Evolutionary conservation across 2,113 vertebrate species (phyloP).

Genomic region (Suncus etruscus): DNA sequence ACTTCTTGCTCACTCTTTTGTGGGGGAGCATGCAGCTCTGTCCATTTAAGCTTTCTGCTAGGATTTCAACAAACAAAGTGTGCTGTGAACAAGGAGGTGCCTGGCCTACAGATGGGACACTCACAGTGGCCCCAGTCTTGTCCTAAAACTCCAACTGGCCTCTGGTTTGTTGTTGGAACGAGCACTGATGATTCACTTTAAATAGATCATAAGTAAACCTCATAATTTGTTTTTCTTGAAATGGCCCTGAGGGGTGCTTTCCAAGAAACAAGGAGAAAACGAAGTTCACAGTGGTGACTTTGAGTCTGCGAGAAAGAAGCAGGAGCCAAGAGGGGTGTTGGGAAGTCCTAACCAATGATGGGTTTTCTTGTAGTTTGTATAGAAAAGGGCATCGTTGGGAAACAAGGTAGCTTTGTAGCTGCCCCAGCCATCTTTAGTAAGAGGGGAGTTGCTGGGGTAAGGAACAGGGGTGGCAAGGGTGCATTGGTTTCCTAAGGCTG

Average conservation of each 20-base stretch:
- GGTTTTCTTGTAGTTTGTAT: neutral
- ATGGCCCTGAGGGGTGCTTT: conserved; percentile 85
- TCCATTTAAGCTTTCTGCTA: conserved; percentile 6
- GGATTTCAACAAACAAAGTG: neutral
- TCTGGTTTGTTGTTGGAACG: conserved; percentile 76
- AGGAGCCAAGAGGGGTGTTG: conserved; percentile 66
- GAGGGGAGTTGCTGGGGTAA: fast-evolving
- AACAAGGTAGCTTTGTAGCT: neutral
- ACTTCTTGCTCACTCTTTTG: neutral
- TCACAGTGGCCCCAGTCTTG: conserved; percentile 68
- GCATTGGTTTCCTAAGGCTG: neutral
- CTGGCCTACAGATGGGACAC: neutral
- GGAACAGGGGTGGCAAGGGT: too few species aligned
- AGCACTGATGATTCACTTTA: conserved; percentile 80
- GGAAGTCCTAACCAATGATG: conserved; percentile 55
- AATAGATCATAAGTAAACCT: conserved; percentile 85
- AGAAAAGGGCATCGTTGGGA: neutral
- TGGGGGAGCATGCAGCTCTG: neutral
- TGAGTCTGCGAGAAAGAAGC: conserved; percentile 79
- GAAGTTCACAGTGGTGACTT: conserved; percentile 81
- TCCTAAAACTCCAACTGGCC: conserved; percentile 68
- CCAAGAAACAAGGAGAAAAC: conserved; percentile 86
- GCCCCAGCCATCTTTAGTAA: neutral
- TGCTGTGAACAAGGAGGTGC: neutral
- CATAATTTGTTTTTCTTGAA: conserved; percentile 89